Evolutionary conservation across 2,888 invertebrate genomes (phyloP).

Genomic region (Operophtera brumata): DNA sequence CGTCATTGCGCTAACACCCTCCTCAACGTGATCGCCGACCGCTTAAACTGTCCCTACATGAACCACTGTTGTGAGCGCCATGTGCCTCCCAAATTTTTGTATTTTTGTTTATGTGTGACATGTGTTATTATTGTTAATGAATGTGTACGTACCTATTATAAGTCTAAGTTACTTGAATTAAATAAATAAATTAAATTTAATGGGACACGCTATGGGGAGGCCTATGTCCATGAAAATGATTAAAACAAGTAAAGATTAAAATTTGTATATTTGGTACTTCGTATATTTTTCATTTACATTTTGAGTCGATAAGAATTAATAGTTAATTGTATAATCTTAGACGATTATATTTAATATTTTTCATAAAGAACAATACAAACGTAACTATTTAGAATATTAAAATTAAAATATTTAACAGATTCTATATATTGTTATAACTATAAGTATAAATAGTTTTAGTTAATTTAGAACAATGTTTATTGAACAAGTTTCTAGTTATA

Average conservation of each 20-base stretch:
- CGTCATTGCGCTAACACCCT: no score
- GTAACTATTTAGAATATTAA: slow-evolving; percentile 58
- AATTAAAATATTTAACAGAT: slow-evolving; percentile 71
- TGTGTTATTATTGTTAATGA: no score
- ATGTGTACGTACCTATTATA: no score
- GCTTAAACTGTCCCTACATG: no score
- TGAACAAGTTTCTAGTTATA: slow-evolving; percentile 71
- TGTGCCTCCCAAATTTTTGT: no score
- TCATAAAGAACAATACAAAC: slow-evolving; percentile 69
- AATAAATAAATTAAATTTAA: no score
- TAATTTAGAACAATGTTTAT: slow-evolving; percentile 71
- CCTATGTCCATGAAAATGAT: not conserved
- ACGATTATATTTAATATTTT: slow-evolving; percentile 59
- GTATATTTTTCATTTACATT: slow-evolving; percentile 79
- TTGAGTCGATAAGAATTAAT: slow-evolving; percentile 75
- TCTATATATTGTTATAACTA: slow-evolving; percentile 64
- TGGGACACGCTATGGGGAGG: no score
- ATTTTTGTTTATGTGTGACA: no score
- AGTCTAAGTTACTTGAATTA: no score
- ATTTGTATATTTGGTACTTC: slow-evolving; percentile 81
- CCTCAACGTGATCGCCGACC: no score
- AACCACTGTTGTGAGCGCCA: no score
- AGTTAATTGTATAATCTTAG: slow-evolving; percentile 70
- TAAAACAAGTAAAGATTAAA: slow-evolving; percentile 68
- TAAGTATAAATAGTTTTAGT: slow-evolving; percentile 58